Conservation (phyloP, 2,888 invertebrate genomes). For the Didymodactylos carnosus region DNA sequence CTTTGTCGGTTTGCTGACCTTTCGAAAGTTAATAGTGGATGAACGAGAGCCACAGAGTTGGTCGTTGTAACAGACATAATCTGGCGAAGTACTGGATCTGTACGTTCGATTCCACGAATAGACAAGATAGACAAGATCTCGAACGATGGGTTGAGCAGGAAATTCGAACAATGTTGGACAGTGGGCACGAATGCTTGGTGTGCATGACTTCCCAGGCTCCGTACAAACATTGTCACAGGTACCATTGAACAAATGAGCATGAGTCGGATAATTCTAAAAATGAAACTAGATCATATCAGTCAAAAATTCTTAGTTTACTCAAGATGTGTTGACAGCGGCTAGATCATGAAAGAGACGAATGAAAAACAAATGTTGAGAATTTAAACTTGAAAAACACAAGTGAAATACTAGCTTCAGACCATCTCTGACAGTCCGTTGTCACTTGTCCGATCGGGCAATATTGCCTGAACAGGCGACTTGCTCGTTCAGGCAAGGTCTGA, state of each 20-base stretch:
- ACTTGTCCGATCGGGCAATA: too few species aligned
- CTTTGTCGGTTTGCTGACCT: not conserved
- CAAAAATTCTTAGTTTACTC: too few species aligned
- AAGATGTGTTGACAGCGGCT: too few species aligned
- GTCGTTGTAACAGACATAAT: not conserved
- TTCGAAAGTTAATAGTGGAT: too few species aligned
- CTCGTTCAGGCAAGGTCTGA: too few species aligned
- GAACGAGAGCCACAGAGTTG: not conserved
- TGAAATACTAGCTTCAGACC: too few species aligned
- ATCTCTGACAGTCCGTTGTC: too few species aligned
- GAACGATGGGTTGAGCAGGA: not conserved
- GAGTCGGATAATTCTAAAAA: not conserved
- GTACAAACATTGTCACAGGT: not conserved
- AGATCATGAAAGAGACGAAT: too few species aligned
- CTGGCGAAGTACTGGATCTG: not conserved
- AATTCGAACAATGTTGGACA: not conserved
- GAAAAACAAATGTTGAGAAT: too few species aligned
- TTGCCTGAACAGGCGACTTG: too few species aligned
- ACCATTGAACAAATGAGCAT: not conserved
- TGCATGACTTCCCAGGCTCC: not conserved
- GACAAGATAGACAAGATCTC: not conserved
- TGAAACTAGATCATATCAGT: not conserved
- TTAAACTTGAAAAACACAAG: too few species aligned
- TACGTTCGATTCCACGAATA: not conserved
- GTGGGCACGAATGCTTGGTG: not conserved